Conservation (phyloP, 2,797 vertebrate species). For the Gallirallus australis region DNA sequence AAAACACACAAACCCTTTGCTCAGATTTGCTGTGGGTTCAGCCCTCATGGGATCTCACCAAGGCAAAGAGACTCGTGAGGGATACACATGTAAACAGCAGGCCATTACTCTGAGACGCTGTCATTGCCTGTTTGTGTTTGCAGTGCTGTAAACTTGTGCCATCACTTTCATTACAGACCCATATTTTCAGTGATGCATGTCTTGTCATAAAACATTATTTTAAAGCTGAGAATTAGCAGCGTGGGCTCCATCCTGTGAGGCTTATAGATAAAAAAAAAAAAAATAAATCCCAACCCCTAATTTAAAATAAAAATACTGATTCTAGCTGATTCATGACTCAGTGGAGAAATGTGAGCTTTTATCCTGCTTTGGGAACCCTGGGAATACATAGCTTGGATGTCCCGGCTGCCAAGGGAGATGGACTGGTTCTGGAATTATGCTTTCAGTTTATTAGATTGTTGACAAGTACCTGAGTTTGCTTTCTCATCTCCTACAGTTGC, state of each 20-base stretch:
- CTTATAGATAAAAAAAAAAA: not conserved
- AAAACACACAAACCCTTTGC: not conserved
- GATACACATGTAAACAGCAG: not conserved
- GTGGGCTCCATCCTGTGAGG: not conserved
- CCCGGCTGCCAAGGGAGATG: not conserved
- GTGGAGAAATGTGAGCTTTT: not conserved
- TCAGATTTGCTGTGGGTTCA: not conserved
- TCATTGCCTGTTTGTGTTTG: not conserved
- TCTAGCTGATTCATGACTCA: not conserved
- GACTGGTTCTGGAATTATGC: slow-evolving; percentile 1
- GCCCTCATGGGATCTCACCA: rapidly evolving
- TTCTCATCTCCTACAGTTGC: not conserved
- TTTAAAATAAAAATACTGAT: not conserved
- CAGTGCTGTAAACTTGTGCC: not conserved
- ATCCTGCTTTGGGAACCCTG: not conserved
- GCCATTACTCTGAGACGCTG: not conserved
- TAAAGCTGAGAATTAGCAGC: not conserved
- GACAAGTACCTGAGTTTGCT: not conserved
- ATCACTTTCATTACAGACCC: not conserved
- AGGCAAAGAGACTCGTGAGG: not conserved
- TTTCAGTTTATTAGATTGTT: not conserved
- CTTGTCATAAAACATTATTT: slow-evolving; percentile 36
- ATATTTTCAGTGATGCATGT: not conserved
- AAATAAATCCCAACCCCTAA: not conserved
- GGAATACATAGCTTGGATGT: not conserved